Evolutionary conservation across 2,888 invertebrate genomes (phyloP).

Genomic region (Drosophila helvetica): DNA sequence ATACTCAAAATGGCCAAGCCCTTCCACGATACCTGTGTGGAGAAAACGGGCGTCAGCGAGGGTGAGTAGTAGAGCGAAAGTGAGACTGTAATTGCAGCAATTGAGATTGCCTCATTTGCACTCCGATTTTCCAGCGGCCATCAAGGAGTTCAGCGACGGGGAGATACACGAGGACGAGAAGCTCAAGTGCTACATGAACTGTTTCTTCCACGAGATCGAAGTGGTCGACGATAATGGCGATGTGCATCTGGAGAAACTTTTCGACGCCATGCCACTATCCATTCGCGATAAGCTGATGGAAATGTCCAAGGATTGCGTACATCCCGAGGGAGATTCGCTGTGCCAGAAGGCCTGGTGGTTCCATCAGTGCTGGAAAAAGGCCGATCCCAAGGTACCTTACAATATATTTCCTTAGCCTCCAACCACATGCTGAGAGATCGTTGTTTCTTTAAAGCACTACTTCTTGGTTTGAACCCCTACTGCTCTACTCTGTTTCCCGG

Average conservation of each 20-base stretch:
- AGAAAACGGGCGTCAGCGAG: constrained; percentile 82
- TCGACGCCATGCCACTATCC: constrained; percentile 71
- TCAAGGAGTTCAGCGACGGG: constrained; percentile 84
- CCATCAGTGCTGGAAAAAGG: constrained; percentile 83
- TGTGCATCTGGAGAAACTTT: constrained; percentile 82
- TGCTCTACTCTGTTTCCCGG: not conserved
- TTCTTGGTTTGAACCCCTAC: constrained; percentile 66
- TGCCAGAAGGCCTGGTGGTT: constrained; percentile 84
- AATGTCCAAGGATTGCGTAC: constrained; percentile 80
- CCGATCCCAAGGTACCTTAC: constrained; percentile 80
- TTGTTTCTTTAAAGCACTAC: constrained; percentile 65
- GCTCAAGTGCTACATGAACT: constrained; percentile 84
- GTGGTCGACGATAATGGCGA: constrained; percentile 83
- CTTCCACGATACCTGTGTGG: constrained; percentile 80
- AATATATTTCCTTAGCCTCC: no score
- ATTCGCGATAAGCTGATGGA: constrained; percentile 77
- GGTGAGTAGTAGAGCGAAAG: constrained; percentile 59
- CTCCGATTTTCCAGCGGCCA: constrained; percentile 71
- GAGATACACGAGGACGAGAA: constrained; percentile 83
- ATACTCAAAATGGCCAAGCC: constrained; percentile 80
- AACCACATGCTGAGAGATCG: not conserved
- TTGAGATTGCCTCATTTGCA: constrained; percentile 13
- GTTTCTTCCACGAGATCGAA: constrained; percentile 82
- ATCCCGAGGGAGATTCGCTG: constrained; percentile 81
- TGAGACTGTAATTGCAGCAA: constrained; percentile 31